These are phyloP conservation scores for Poeciliopsis prolifica DNA, from an alignment of 2,113 vertebrate species.

Conservation along the genomic window DNA sequence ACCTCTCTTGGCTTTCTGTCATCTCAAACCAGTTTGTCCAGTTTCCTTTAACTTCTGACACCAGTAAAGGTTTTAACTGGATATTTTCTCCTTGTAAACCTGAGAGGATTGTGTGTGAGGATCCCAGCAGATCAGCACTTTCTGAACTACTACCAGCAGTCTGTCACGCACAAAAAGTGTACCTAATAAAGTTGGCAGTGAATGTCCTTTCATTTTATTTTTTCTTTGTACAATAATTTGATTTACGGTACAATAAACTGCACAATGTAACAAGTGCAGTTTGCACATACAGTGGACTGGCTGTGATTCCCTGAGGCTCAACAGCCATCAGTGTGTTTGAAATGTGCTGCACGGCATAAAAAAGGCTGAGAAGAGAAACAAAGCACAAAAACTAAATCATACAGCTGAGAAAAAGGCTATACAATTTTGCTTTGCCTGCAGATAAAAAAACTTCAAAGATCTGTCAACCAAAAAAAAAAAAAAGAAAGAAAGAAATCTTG, in stretches of 20 bases:
- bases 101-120: too few relatives aligned
- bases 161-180: too few relatives aligned
- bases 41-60: too few relatives aligned
- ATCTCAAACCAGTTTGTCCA: too few relatives aligned
- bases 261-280: conserved; percentile 38
- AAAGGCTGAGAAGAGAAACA: conserved; percentile 31
- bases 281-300: conserved; percentile 17
- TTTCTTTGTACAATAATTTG: conserved; percentile 32
- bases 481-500: conserved; percentile 27
- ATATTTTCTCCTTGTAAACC: too few relatives aligned
- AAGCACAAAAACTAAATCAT: conserved; percentile 61
- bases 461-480: conserved; percentile 47
- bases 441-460: conserved; percentile 76
- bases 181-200: not conserved
- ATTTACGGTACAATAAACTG: conserved; percentile 24
- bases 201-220: conserved; percentile 10
- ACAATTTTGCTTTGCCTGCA: conserved; percentile 58
- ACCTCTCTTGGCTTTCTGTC: too few relatives aligned
- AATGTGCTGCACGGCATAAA: conserved; percentile 52
- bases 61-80: too few relatives aligned
- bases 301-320: conserved; percentile 48
- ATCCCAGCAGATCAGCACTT: too few relatives aligned
- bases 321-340: conserved; percentile 51
- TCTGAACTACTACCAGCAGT: too few relatives aligned
- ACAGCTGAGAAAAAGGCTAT: conserved; percentile 52